Conservation (phyloP, 2,797 vertebrate species). For the Periophthalmus magnuspinnatus region DNA sequence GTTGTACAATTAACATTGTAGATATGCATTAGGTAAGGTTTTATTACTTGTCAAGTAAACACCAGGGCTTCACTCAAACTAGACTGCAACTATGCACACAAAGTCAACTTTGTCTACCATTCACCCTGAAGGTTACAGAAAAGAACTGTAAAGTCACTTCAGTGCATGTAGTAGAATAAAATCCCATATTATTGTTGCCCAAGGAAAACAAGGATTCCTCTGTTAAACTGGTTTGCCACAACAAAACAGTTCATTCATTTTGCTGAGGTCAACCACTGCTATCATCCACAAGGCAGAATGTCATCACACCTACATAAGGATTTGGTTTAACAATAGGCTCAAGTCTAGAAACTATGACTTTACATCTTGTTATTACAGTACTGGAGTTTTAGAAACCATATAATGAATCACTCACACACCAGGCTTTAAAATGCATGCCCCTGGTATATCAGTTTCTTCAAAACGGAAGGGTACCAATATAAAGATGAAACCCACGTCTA, state of each 20-base stretch:
- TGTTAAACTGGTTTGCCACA: constrained; percentile 36
- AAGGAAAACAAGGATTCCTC: constrained; percentile 45
- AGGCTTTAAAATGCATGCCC: not conserved
- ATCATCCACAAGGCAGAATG: constrained; percentile 23
- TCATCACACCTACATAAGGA: constrained; percentile 3
- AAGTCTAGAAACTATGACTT: not conserved
- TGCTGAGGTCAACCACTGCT: constrained; percentile 15
- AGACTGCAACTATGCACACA: not conserved
- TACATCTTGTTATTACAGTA: not conserved
- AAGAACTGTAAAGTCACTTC: not conserved
- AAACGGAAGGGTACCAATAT: no score
- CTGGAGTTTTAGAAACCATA: not conserved
- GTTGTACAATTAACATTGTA: not conserved
- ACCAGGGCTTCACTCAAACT: not conserved
- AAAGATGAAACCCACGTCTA: no score
- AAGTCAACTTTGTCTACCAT: not conserved
- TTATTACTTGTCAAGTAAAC: not conserved
- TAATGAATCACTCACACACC: not conserved
- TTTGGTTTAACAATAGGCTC: constrained; percentile 3
- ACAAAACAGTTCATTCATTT: constrained; percentile 33
- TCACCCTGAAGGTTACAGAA: not conserved
- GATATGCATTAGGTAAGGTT: no score
- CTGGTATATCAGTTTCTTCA: not conserved
- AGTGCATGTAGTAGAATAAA: constrained; percentile 28
- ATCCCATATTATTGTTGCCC: constrained; percentile 22